Base-by-base conservation (phyloP, 2,888 invertebrate genomes). In the Catocala fraxini region DNA sequence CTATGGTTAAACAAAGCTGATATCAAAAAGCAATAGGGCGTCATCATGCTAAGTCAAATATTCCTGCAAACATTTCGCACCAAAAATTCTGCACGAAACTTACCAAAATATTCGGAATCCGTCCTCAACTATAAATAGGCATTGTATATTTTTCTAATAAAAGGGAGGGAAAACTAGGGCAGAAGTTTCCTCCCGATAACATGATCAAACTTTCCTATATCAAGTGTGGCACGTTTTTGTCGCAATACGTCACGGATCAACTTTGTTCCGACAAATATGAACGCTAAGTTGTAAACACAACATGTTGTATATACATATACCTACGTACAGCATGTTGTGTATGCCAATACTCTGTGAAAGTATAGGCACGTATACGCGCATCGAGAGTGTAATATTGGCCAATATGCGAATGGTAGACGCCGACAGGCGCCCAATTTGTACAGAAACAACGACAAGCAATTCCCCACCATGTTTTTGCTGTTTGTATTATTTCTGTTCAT, bases 391-490 rank as follows among this genome's bases (percentile, higher is more conserved):
- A 82, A 84, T 83, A 83, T 84, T 60, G 77, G 84, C 84, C 88
- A 86, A 89, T 87, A 89, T 88, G 83, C 72, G 86, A 86, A 83
- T 82, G 77, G 85, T 71, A 79, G 78, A 77, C 75, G 72, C 74
- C 78, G 81, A 85, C 81, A 85, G 85, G 82, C 86, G 86, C 82
- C 86, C 89, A 89, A 89, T 89, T 89, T 89, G 84, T 82, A 73
- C 79, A 74, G 79, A 81, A 81, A 82, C 82, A 82, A 77, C 79
- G 78, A 75, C 77, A 71, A 71, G 73, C 71, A 75, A 77, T 79
- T 73, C 70, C 56, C 66, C 68, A 68, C 70, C 75, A 79, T 80
- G 75, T 73, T 77, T 80, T 79, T 69, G 65, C 60, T 67, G 58
- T 74, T 70, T 70, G 68, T 81, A 73, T 77, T 79, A 77, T 79